Evolutionary conservation across 2,113 vertebrate species (phyloP).

Genomic region (Zapus hudsonius): DNA sequence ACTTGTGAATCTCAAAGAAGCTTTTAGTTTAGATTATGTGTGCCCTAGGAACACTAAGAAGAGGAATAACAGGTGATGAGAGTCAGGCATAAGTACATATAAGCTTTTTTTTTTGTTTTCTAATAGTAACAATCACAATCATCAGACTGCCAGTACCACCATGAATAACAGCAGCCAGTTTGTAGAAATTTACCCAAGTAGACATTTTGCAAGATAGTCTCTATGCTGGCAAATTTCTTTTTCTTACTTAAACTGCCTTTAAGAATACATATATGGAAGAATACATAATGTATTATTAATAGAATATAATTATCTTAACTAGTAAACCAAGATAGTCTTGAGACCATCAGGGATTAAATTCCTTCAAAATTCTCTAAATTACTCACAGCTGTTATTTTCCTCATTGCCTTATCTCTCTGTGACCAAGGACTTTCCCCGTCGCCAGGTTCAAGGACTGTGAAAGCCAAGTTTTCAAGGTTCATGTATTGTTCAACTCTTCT

Average conservation of each 20-base stretch:
- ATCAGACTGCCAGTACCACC: neutral
- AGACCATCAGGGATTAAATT: constrained; percentile 1
- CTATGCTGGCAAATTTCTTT: no score
- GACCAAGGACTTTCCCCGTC: neutral
- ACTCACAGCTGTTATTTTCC: neutral
- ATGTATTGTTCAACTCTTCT: neutral
- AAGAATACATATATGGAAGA: no score
- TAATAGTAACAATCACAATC: neutral
- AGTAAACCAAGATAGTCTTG: constrained; percentile 2
- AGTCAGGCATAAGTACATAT: neutral
- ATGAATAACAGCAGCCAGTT: neutral
- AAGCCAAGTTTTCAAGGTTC: neutral
- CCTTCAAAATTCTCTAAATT: neutral
- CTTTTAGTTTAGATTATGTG: neutral
- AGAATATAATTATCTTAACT: no score
- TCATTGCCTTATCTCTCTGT: neutral
- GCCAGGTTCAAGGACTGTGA: neutral
- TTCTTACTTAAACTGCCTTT: neutral
- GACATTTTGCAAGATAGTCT: neutral
- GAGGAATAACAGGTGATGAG: neutral
- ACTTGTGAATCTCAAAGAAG: neutral
- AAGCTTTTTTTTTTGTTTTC: neutral
- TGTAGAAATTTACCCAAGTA: neutral
- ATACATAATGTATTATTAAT: no score
- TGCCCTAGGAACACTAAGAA: neutral